A percentile compares a stretch with the other conserved stretches of the same genome.
phyloP scores from a whole-genome alignment of 2,113 vertebrate genomes.

The Rhizomys pruinosus region DNA sequence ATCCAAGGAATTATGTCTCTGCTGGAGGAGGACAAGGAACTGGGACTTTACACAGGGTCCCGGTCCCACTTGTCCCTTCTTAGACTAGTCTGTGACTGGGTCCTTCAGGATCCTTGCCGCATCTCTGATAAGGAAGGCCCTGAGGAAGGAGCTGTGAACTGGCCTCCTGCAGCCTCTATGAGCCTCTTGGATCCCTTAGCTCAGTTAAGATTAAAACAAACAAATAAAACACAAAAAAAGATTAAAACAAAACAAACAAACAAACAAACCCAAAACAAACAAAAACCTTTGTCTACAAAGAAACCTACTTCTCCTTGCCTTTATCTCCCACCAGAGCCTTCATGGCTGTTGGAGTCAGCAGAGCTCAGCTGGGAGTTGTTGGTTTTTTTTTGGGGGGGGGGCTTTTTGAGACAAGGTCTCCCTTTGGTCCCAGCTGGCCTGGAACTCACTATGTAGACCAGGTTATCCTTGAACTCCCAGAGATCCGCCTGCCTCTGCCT shows the following conservation, averaged over 20 bases:
- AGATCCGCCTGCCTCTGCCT: too few relatives aligned
- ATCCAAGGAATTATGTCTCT: not conserved
- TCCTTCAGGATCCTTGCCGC: not conserved
- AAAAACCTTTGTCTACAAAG: not conserved
- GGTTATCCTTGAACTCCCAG: too few relatives aligned
- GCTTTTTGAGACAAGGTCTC: too few relatives aligned
- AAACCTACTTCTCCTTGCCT: not conserved
- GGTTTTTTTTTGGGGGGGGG: too few relatives aligned
- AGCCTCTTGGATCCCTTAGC: not conserved
- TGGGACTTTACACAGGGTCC: not conserved
- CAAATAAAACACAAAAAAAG: too few relatives aligned
- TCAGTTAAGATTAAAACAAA: not conserved
- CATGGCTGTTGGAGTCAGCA: too few relatives aligned
- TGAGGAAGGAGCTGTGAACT: accelerated
- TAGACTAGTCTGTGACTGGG: accelerated
- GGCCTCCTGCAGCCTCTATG: not conserved
- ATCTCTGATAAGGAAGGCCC: too few relatives aligned
- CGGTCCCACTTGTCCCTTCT: not conserved
- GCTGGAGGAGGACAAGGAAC: not conserved
- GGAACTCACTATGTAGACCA: too few relatives aligned
- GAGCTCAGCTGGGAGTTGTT: not conserved
- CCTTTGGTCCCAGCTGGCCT: too few relatives aligned
- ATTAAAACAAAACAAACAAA: too few relatives aligned
- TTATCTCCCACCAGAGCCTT: too few relatives aligned
- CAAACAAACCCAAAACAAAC: too few relatives aligned